Percentiles rank a stretch among this genome's conserved stretches.
Conservation (phyloP, 2,797 vertebrate species). For the Schizopygopsis pylzovi region DNA sequence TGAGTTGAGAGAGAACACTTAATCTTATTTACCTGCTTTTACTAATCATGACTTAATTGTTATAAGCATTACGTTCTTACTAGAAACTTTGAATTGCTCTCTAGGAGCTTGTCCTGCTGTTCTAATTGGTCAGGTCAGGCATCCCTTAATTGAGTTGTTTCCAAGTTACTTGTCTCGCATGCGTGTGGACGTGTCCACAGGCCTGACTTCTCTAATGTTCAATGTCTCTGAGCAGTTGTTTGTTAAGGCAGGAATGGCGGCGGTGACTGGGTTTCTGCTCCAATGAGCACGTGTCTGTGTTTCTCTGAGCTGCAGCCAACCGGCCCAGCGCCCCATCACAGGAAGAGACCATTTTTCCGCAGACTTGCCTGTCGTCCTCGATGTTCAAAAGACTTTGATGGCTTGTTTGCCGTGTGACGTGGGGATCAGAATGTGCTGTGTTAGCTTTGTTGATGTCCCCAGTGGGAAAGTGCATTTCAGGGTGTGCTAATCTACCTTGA, state of each 20-base stretch:
- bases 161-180: slow-evolving; percentile 20
- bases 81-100: slow-evolving; percentile 14
- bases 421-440: slow-evolving; percentile 28
- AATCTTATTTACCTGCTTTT: slow-evolving; percentile 29
- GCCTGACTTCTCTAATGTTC: slow-evolving; percentile 31
- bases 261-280: slow-evolving; percentile 41
- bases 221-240: slow-evolving; percentile 42
- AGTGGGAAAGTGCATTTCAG: slow-evolving; percentile 5
- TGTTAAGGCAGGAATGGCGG: slow-evolving; percentile 42
- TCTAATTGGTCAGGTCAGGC: slow-evolving; percentile 14
- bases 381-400: slow-evolving; percentile 48
- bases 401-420: slow-evolving; percentile 43
- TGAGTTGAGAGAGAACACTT: slow-evolving; percentile 18
- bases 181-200: slow-evolving; percentile 4
- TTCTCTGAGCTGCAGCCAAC: slow-evolving; percentile 37
- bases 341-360: slow-evolving; percentile 36
- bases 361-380: slow-evolving; percentile 39
- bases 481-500: background rate
- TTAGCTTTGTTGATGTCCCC: slow-evolving; percentile 17
- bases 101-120: background rate
- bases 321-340: slow-evolving; percentile 24
- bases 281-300: slow-evolving; percentile 45
- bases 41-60: background rate
- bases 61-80: background rate
- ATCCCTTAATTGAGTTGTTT: slow-evolving; percentile 24